These are phyloP conservation scores for Apomyelois bistriatella DNA, from an alignment of 2,888 invertebrate genomes.

Conservation along the genomic window DNA sequence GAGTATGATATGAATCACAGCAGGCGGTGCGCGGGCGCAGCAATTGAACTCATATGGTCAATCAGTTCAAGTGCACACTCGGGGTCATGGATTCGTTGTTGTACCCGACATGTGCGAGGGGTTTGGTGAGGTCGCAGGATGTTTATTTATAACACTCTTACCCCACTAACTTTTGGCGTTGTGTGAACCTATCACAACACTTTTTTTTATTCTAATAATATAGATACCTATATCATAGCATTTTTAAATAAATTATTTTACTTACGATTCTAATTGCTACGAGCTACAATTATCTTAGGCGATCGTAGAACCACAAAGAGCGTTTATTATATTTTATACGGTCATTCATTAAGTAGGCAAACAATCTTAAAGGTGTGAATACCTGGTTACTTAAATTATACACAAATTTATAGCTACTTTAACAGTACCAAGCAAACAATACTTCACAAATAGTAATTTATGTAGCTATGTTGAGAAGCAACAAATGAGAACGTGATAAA, in stretches of 20 bases:
- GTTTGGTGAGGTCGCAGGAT: not conserved
- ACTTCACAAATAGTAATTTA: not conserved
- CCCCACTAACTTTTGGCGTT: not conserved
- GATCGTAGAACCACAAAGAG: too few species aligned
- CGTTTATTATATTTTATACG: too few species aligned
- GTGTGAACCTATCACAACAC: not conserved
- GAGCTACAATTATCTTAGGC: too few species aligned
- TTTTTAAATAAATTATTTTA: too few species aligned
- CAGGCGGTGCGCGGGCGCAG: conserved; percentile 26
- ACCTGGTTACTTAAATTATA: too few species aligned
- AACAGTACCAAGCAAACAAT: not conserved
- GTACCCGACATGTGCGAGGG: conserved; percentile 23
- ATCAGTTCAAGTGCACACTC: conserved; percentile 68
- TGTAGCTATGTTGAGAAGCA: too few species aligned
- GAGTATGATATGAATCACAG: conserved; percentile 37
- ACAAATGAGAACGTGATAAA: conserved; percentile 5
- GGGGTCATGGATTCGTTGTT: conserved; percentile 44
- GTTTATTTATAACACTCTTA: conserved; percentile 1
- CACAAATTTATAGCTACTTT: not conserved
- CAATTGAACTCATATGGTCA: conserved; percentile 62
- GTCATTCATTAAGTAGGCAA: too few species aligned
- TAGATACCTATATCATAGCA: too few species aligned
- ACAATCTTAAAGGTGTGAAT: too few species aligned
- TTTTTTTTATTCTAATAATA: too few species aligned
- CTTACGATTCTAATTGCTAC: too few species aligned